Evolutionary conservation across 2,888 invertebrate genomes (phyloP).

Genomic region (Drosophila trichaetosa): DNA sequence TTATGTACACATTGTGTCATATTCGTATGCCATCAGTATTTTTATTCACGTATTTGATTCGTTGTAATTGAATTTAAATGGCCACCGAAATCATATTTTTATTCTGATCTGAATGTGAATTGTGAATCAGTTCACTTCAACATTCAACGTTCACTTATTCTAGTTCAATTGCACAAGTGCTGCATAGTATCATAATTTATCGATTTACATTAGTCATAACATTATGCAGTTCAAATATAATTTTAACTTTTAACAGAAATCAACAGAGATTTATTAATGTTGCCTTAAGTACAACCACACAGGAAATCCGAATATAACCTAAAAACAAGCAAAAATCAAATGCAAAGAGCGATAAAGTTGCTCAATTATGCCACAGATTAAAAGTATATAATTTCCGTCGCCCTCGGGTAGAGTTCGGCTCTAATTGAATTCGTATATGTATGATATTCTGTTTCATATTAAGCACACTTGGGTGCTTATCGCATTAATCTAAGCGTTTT

Average conservation of each 20-base stretch:
- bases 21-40: neutral
- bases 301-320: neutral
- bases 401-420: neutral
- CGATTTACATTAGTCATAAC: neutral
- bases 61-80: neutral
- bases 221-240: neutral
- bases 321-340: neutral
- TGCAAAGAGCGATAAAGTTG: conserved; percentile 14
- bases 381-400: conserved; percentile 10
- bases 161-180: neutral
- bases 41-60: neutral
- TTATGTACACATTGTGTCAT: neutral
- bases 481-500: conserved; percentile 56
- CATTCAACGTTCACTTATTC: neutral
- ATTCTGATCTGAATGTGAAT: neutral
- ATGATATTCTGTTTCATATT: conserved; percentile 13
- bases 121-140: neutral
- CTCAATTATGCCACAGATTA: conserved; percentile 25
- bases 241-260: neutral
- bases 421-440: conserved; percentile 48
- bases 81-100: too few relatives aligned
- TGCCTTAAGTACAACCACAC: neutral
- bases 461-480: conserved; percentile 35
- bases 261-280: neutral
- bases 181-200: neutral